Conservation (phyloP, 2,113 vertebrate genomes). For the Bucco capensis region DNA sequence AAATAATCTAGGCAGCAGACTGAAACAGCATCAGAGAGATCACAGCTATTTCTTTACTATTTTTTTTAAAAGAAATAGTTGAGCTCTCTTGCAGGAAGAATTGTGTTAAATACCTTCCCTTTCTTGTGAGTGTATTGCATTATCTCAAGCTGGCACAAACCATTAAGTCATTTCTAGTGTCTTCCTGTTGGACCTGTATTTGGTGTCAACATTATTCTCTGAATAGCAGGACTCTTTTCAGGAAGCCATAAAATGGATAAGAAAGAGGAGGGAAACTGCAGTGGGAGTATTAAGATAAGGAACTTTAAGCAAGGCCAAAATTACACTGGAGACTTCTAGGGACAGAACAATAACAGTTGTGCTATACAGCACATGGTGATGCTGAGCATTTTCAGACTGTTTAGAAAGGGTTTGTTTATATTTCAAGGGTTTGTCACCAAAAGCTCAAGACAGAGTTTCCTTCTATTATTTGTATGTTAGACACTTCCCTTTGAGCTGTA, state of each 20-base stretch:
- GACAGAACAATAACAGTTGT: neutral
- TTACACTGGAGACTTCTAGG: neutral
- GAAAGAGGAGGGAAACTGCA: neutral
- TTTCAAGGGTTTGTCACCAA: neutral
- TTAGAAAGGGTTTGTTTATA: conserved; percentile 5
- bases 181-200: neutral
- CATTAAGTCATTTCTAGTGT: neutral
- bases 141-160: neutral
- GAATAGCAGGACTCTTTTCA: neutral
- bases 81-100: neutral
- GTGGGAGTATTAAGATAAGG: conserved; percentile 15
- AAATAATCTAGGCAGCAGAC: neutral
- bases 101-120: neutral
- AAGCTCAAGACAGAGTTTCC: neutral
- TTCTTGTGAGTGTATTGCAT: neutral
- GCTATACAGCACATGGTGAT: neutral
- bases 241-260: conserved; percentile 29
- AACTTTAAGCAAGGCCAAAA: neutral
- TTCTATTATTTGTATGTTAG: conserved; percentile 17
- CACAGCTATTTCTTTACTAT: neutral
- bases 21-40: neutral
- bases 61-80: neutral
- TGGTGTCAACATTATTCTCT: neutral
- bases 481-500: neutral
- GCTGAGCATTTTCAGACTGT: neutral